These are phyloP conservation scores for Sebastes minor DNA, from an alignment of 2,797 vertebrate genomes.

Conservation along the genomic window DNA sequence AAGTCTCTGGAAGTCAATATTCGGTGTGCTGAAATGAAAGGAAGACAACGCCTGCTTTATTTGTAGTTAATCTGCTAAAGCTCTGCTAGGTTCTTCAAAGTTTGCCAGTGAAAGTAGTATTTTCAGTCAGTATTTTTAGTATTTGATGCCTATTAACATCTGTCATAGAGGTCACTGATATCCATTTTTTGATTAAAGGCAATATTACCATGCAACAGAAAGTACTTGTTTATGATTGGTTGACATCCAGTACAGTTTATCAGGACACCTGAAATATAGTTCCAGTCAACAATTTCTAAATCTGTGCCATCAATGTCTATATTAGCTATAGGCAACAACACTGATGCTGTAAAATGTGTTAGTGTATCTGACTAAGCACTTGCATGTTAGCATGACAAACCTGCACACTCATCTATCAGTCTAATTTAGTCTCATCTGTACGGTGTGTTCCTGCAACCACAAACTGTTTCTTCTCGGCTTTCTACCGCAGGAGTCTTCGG, in stretches of 20 bases:
- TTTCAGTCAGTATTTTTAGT: background rate
- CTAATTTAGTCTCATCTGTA: background rate
- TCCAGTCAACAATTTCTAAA: background rate
- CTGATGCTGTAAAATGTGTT: background rate
- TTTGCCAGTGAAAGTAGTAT: background rate
- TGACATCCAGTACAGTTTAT: background rate
- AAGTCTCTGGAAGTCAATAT: background rate
- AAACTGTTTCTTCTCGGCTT: background rate
- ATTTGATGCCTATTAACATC: background rate
- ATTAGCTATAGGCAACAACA: background rate
- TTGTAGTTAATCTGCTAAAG: background rate
- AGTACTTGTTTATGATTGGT: background rate
- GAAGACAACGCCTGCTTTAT: background rate
- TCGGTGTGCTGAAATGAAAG: background rate
- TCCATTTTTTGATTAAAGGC: background rate
- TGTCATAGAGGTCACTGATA: background rate
- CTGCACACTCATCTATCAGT: background rate
- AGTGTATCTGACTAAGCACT: background rate
- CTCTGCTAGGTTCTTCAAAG: background rate
- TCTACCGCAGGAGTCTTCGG: background rate
- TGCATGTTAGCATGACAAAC: background rate
- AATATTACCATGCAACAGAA: background rate
- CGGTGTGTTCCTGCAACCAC: background rate
- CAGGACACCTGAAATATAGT: background rate
- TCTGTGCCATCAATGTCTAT: background rate